Conservation (phyloP, 1,140 invertebrate genomes). For the Drosophila sechellia region DNA sequence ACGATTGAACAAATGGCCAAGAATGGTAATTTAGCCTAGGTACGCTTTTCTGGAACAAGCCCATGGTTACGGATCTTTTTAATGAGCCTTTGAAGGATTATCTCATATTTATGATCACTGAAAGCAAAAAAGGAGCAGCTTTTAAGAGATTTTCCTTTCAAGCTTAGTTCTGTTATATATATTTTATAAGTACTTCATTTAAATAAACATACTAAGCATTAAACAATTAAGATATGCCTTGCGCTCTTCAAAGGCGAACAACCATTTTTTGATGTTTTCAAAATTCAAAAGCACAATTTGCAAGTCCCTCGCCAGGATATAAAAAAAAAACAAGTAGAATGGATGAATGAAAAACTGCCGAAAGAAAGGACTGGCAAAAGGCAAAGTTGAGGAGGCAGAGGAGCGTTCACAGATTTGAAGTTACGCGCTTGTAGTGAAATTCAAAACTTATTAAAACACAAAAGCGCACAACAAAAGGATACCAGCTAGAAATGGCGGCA, state of each 20-base stretch:
- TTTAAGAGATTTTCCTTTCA: too few relatives aligned
- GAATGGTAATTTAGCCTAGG: not conserved
- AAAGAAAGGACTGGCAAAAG: slow-evolving; percentile 39
- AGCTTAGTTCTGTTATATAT: too few relatives aligned
- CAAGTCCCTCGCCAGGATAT: slow-evolving; percentile 14
- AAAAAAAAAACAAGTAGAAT: slow-evolving; percentile 8
- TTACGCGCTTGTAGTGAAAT: slow-evolving; percentile 64
- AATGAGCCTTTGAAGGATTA: too few relatives aligned
- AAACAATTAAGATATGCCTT: too few relatives aligned
- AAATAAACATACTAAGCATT: too few relatives aligned
- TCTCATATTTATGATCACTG: too few relatives aligned
- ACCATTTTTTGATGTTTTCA: slow-evolving; percentile 10
- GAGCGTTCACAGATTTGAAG: slow-evolving; percentile 51
- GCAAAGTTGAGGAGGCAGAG: slow-evolving; percentile 8
- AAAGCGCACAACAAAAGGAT: slow-evolving; percentile 60
- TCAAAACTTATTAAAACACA: slow-evolving; percentile 77
- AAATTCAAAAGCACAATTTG: slow-evolving; percentile 25
- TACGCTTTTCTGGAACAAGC: too few relatives aligned
- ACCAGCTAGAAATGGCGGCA: slow-evolving; percentile 49
- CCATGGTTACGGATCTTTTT: too few relatives aligned
- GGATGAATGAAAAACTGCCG: slow-evolving; percentile 21
- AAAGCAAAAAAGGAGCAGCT: too few relatives aligned
- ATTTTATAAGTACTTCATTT: too few relatives aligned
- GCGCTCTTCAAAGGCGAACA: slow-evolving; percentile 4
- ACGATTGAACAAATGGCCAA: slow-evolving; percentile 1